phyloP scores from a whole-genome alignment of 2,888 invertebrate genomes.

The Suillia variegata region DNA sequence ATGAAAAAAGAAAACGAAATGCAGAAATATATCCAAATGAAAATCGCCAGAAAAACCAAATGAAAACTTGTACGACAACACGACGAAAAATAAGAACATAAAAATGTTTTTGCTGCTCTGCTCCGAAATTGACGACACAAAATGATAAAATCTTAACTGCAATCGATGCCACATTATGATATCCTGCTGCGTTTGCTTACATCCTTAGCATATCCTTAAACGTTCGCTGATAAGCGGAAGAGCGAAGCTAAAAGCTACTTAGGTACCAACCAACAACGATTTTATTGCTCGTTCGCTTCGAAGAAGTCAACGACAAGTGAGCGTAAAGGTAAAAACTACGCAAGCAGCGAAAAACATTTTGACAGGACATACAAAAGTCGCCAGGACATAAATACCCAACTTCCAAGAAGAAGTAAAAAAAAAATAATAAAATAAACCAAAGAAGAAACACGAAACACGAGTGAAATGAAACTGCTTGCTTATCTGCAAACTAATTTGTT shows the following conservation, averaged over 20 bases:
- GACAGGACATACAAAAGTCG: conserved; percentile 8
- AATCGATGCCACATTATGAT: conserved; percentile 25
- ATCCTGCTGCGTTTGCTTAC: too few species aligned
- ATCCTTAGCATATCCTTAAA: conserved; percentile 22
- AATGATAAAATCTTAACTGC: conserved; percentile 24
- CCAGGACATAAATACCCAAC: too few species aligned
- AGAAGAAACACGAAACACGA: background rate
- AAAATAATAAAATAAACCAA: too few species aligned
- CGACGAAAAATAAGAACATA: background rate
- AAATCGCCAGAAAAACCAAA: too few species aligned
- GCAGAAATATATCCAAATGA: too few species aligned
- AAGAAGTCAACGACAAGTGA: background rate
- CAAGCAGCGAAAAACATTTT: background rate
- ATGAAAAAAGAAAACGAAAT: background rate
- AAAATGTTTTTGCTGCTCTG: background rate
- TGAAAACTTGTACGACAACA: too few species aligned
- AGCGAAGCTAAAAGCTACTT: background rate
- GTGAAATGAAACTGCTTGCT: conserved; percentile 22
- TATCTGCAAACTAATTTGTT: conserved; percentile 51
- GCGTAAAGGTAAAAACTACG: background rate
- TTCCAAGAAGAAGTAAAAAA: too few species aligned
- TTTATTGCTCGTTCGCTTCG: background rate
- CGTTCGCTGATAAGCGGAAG: conserved; percentile 4
- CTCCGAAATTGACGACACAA: background rate
- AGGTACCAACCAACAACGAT: background rate